Base-by-base conservation (phyloP, 2,113 vertebrate genomes). In the Eptatretus burgeri region DNA sequence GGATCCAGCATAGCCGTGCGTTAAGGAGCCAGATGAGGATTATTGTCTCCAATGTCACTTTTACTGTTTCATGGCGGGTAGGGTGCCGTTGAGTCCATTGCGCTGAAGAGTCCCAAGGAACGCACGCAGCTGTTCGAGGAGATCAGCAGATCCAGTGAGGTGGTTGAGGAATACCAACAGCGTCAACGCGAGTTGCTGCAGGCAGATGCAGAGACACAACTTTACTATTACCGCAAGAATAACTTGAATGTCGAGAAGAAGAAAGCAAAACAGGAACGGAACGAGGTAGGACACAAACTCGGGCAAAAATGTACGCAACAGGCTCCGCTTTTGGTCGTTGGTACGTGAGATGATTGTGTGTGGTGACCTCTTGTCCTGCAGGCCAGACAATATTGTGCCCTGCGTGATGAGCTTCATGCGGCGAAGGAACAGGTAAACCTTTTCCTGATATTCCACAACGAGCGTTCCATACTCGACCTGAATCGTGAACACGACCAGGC, bases 81-180 rank as follows among this genome's bases (percentile, higher is more conserved):
- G 91, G 89, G 89, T 67, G 77, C 81, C 51, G 80, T 95, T 62
- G 87, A 98, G 71, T 82, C 76, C 1, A 89, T 98, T 63, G 83
- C 84, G 64, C 70, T 89, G 78, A 93, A 84, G 70, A 82, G 82
- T 62, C 79, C 85, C 0, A 87, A 78, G 67, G 85, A 95, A 68
- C 77, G 82, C 70, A 80, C 83, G 52, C 81, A 80, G 41, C 78
- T 94, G 71, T 82, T 98, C 68, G 89, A 98, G 69, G 70, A 66
- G 62, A 84, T 98, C 68, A 85, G 91, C 69, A 74, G 74, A 71
- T 95, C 91, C 1, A 70, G 70, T 62, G 79, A 86, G 51, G 74
- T 76, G 52, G 70, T 75, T 52, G 71, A 72, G 13, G 81, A 85
- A 16, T 95, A 98, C 67, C 74, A 80, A 12, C 65, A 20, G 65